Conservation (phyloP, 2,113 vertebrate species). For the Leucosticte australis region DNA sequence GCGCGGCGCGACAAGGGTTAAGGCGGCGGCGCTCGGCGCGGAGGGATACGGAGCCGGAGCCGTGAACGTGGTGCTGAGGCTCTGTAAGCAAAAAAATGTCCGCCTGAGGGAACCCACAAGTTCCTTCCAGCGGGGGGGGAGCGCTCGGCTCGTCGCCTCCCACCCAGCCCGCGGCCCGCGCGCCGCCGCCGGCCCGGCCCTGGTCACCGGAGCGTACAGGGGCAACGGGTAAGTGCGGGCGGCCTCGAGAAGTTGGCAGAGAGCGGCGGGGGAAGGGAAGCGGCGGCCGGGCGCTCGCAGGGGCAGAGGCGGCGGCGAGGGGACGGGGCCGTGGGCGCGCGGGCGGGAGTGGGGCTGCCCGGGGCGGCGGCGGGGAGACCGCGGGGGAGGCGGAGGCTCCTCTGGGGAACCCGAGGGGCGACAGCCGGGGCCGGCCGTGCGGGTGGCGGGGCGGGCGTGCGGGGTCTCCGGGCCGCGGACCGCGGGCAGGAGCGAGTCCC, state of each 20-base stretch:
- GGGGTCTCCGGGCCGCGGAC: no score
- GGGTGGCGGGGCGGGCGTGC: no score
- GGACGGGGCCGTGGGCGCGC: no score
- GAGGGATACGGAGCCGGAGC: slow-evolving; percentile 84
- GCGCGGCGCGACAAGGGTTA: slow-evolving; percentile 67
- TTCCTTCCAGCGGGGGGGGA: slow-evolving; percentile 83
- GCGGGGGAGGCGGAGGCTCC: no score
- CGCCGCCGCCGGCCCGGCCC: slow-evolving; percentile 38
- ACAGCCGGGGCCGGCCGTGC: no score
- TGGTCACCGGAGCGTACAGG: slow-evolving; percentile 65
- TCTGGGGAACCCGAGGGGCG: no score
- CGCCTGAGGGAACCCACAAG: slow-evolving; percentile 95
- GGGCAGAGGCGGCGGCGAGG: background rate
- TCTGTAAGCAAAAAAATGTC: slow-evolving; percentile 93
- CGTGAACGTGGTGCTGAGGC: slow-evolving; percentile 87
- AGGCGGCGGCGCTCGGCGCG: slow-evolving; percentile 77
- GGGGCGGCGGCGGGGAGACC: no score
- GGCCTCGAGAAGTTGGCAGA: background rate
- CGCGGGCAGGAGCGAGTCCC: no score
- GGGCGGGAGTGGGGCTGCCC: no score
- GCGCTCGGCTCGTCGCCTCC: slow-evolving; percentile 62
- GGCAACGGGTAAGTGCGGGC: slow-evolving; percentile 80
- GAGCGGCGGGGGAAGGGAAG: background rate
- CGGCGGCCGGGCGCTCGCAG: background rate
- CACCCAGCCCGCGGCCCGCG: slow-evolving; percentile 30